Percentiles rank a stretch among this genome's conserved stretches.
These are phyloP conservation scores for Caenorhabditis japonica DNA, from an alignment of 2,888 invertebrate genomes.

Conservation along the genomic window DNA sequence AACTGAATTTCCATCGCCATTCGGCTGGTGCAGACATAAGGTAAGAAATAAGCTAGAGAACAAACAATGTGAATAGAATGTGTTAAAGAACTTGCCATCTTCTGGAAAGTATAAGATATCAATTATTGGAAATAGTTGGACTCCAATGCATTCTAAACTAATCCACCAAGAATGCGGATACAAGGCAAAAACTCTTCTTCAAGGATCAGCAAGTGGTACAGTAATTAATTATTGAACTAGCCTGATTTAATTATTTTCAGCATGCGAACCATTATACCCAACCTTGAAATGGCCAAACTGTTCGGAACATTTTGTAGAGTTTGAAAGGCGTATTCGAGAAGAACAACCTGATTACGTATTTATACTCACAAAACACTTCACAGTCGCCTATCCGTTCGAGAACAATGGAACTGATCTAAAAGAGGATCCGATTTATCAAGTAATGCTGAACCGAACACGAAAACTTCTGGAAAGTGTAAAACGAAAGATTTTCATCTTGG, in stretches of 20 bases:
- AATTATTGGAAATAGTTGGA: slow-evolving; percentile 14
- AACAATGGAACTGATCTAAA: slow-evolving; percentile 3
- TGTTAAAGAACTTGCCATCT: background rate
- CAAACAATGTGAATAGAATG: no score
- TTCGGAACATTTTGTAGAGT: slow-evolving; percentile 2
- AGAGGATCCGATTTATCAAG: slow-evolving; percentile 9
- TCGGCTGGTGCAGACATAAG: slow-evolving; percentile 24
- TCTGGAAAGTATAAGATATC: no score
- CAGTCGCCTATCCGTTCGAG: slow-evolving; percentile 2
- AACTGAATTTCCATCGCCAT: no score
- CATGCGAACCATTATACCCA: background rate
- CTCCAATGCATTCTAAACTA: slow-evolving; percentile 6
- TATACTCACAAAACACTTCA: slow-evolving; percentile 7
- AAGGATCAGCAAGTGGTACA: background rate
- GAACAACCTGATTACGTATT: slow-evolving; percentile 17
- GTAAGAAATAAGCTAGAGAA: no score
- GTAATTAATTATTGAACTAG: no score
- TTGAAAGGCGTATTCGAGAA: background rate
- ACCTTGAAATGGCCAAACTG: background rate
- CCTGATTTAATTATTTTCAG: background rate
- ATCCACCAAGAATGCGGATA: slow-evolving; percentile 5
- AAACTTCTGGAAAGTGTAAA: slow-evolving; percentile 14
- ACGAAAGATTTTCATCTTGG: slow-evolving; percentile 25
- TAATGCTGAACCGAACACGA: slow-evolving; percentile 11
- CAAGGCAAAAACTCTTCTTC: background rate